Base-by-base conservation (phyloP, 2,113 vertebrate genomes). In the Orthonyx spaldingii region DNA sequence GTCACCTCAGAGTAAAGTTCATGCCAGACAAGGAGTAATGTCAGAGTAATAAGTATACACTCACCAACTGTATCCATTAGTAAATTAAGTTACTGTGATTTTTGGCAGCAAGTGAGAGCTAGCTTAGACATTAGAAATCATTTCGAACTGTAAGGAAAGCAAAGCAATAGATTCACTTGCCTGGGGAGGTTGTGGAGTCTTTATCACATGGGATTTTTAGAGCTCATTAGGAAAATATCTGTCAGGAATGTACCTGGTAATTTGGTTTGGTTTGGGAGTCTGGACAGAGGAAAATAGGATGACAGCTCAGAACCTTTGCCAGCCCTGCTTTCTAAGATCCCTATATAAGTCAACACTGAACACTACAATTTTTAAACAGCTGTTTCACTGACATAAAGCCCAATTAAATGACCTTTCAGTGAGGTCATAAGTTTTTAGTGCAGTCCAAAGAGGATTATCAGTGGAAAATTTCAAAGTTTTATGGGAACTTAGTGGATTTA, bases 31-130 rank as follows among this genome's bases (percentile, higher is more conserved):
- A 84, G 56, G 79, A 89, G 52, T 87, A 92, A 95, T 96, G 84
- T 75, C 93, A 71, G 56, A 94, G 92, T 75, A 89, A 59, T 86
- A 95, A 81, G 86, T 81, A 78, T 87, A 93, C 47, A 74, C 78
- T 93, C 94, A 94, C 44, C 86, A 94, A 91, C 61, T 4, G 0
- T 91, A 94, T 86, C 93, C 94, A 96, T 95, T 96, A 97, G 92
- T 94, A 95, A 95, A 96, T 95, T 89, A 94, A 93, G 82, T 95
- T 95, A 82, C 87, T 6, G 4, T 84, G 86, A 94, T 91, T 97
- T 96, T 94, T 96, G 95, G 91, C 93, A 96, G 88, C 80, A 89
- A 89, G 26, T 33, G 44, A 93, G 49, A 91, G 80, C 32, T 66
- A 87, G 80, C 76, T 94, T 94, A 93, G 89, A 71, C 69, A 87